Evolutionary conservation across 2,797 vertebrate species (phyloP).

Genomic region (Melanotaenia boesemani): DNA sequence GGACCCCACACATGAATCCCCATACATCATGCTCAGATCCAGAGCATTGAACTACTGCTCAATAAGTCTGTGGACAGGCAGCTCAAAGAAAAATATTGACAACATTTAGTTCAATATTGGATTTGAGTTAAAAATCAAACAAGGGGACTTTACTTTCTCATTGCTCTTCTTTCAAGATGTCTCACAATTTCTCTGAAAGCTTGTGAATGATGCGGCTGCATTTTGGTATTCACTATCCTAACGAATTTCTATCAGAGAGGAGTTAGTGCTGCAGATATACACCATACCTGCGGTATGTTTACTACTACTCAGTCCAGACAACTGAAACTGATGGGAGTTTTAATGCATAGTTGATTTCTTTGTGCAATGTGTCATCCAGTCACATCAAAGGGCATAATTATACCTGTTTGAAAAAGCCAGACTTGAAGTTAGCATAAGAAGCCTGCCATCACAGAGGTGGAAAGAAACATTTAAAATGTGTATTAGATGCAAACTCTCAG

Average conservation of each 20-base stretch:
- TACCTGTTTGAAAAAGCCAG: background rate
- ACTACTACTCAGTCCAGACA: background rate
- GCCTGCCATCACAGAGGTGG: constrained; percentile 1
- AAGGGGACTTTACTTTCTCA: constrained; percentile 34
- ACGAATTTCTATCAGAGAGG: background rate
- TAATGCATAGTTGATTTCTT: background rate
- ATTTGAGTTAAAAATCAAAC: constrained; percentile 45
- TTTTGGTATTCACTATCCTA: background rate
- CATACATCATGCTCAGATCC: constrained; percentile 56
- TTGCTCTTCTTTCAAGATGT: constrained; percentile 7
- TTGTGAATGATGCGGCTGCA: background rate
- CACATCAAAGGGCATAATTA: constrained; percentile 13
- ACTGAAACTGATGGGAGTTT: background rate
- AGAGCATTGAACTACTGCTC: constrained; percentile 61
- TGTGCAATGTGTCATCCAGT: constrained; percentile 15
- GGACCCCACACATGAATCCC: constrained; percentile 20
- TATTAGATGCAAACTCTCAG: background rate
- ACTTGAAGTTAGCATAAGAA: background rate
- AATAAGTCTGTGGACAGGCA: constrained; percentile 49
- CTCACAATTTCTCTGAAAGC: constrained; percentile 19
- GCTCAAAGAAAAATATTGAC: constrained; percentile 51
- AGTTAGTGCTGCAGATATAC: constrained; percentile 1
- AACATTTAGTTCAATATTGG: constrained; percentile 39
- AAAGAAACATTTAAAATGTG: background rate
- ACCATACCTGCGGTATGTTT: background rate